These are phyloP conservation scores for Hyposoter didymator DNA, from an alignment of 2,888 invertebrate genomes.

Conservation along the genomic window DNA sequence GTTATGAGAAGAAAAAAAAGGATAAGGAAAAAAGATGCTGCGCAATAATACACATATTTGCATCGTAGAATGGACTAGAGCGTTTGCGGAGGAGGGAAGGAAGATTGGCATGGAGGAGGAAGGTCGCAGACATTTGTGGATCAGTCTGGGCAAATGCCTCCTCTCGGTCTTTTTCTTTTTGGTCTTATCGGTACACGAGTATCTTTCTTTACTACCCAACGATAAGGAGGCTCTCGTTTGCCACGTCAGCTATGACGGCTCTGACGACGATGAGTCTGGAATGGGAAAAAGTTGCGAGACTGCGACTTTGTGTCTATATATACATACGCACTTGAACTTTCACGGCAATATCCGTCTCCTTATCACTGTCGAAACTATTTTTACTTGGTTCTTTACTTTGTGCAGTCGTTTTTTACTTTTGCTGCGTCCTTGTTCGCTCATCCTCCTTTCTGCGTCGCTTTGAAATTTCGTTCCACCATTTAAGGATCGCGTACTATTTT, in stretches of 20 bases:
- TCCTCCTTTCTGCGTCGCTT: not conserved
- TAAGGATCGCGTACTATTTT: slow-evolving; percentile 3
- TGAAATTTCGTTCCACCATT: not conserved
- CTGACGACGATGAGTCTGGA: slow-evolving; percentile 44
- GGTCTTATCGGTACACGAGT: slow-evolving; percentile 26
- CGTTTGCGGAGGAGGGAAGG: not conserved
- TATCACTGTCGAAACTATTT: slow-evolving; percentile 51
- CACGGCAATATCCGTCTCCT: slow-evolving; percentile 27
- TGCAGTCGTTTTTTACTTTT: not conserved
- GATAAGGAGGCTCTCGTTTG: slow-evolving; percentile 40
- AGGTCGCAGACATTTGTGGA: slow-evolving; percentile 46
- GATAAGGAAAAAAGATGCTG: not conserved
- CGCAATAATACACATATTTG: slow-evolving; percentile 7
- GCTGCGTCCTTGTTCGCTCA: not conserved
- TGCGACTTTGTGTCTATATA: slow-evolving; percentile 4
- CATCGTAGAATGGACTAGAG: not conserved
- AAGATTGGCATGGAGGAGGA: slow-evolving; percentile 24
- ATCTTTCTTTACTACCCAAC: slow-evolving; percentile 26
- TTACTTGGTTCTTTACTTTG: slow-evolving; percentile 13
- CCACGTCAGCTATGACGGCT: slow-evolving; percentile 49
- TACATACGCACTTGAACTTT: slow-evolving; percentile 35
- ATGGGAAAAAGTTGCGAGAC: slow-evolving; percentile 39
- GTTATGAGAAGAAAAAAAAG: not conserved
- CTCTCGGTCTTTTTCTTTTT: slow-evolving; percentile 1
- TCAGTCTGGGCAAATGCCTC: slow-evolving; percentile 45